A percentile compares a stretch with the other conserved stretches of the same genome.
Conservation (phyloP, 2,113 vertebrate genomes). For the Gracilinanus agilis region DNA sequence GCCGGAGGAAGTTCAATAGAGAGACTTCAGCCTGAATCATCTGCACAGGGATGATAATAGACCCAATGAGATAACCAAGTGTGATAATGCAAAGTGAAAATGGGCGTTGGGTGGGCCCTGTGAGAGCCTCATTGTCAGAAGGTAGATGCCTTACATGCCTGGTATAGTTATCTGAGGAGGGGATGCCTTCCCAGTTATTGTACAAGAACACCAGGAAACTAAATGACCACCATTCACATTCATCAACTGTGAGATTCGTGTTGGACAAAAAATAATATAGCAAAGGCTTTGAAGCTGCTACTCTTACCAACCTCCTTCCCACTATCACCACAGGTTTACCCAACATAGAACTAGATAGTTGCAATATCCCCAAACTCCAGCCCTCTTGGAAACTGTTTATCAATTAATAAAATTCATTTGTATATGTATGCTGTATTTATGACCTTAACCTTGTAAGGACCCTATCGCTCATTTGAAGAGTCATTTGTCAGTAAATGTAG, state of each 20-base stretch:
- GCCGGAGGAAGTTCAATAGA: background rate
- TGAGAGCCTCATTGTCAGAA: background rate
- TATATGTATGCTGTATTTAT: background rate
- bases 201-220: background rate
- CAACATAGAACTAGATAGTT: background rate
- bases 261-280: background rate
- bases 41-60: background rate
- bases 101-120: background rate
- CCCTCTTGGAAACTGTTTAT: background rate
- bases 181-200: background rate
- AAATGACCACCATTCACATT: background rate
- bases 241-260: background rate
- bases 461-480: background rate
- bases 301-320: background rate
- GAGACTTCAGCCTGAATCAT: background rate
- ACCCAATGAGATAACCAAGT: background rate
- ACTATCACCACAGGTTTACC: background rate
- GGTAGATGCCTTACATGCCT: background rate
- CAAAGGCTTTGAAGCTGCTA: background rate
- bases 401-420: background rate
- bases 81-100: background rate
- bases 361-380: background rate
- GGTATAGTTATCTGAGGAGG: background rate
- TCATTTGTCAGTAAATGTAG: background rate
- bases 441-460: background rate